Evolutionary conservation across 2,888 invertebrate species (phyloP).

Genomic region (Galerucella calmariensis): DNA sequence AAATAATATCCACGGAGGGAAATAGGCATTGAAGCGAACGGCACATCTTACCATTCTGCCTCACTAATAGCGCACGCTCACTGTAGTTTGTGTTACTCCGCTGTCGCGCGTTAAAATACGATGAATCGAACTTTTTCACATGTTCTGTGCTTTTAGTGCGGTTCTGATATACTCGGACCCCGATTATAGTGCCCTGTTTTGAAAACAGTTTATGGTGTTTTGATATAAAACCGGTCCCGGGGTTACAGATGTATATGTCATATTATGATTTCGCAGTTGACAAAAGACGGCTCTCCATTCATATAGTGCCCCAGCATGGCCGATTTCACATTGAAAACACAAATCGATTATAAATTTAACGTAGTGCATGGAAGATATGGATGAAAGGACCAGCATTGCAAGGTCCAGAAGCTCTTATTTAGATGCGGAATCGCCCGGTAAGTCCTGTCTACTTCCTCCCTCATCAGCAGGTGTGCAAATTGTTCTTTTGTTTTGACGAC

Average conservation of each 20-base stretch:
- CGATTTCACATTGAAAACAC: slow-evolving; percentile 76
- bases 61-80: slow-evolving; percentile 37
- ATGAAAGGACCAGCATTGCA: slow-evolving; percentile 54
- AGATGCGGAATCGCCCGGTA: slow-evolving; percentile 57
- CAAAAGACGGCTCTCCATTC: slow-evolving; percentile 26
- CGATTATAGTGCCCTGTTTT: slow-evolving; percentile 35
- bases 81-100: slow-evolving; percentile 31
- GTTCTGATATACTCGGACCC: slow-evolving; percentile 20
- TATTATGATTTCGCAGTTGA: slow-evolving; percentile 35
- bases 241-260: slow-evolving; percentile 32
- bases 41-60: slow-evolving; percentile 30
- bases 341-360: slow-evolving; percentile 86
- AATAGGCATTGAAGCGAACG: slow-evolving; percentile 20
- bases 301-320: slow-evolving; percentile 49
- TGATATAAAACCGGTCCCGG: slow-evolving; percentile 16
- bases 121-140: slow-evolving; percentile 40
- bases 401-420: slow-evolving; percentile 57
- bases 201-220: slow-evolving; percentile 28
- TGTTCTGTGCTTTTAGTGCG: slow-evolving; percentile 37
- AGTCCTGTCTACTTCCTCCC: slow-evolving; percentile 35
- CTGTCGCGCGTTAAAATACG: slow-evolving; percentile 38
- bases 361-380: slow-evolving; percentile 81
- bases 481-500: slow-evolving; percentile 27
- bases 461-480: slow-evolving; percentile 22
- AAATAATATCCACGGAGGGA: neutral